Percentiles rank a stretch among this genome's conserved stretches.
Evolutionary conservation across 2,888 invertebrate species (phyloP).

Genomic region (Alcis repandata): DNA sequence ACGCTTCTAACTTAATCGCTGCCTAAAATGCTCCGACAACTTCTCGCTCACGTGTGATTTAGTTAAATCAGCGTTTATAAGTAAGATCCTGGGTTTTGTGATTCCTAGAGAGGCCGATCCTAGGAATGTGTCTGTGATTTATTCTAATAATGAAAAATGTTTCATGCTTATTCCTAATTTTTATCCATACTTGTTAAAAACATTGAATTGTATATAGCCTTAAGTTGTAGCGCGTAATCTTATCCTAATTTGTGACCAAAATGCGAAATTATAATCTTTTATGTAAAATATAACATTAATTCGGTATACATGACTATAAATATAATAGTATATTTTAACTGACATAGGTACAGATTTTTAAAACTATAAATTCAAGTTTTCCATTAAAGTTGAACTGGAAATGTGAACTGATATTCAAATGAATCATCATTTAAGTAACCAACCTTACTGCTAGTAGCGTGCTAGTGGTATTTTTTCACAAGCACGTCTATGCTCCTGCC

Average conservation of each 20-base stretch:
- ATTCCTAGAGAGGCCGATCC: conserved; percentile 71
- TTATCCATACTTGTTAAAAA: conserved; percentile 70
- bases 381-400: not conserved
- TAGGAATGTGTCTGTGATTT: conserved; percentile 85
- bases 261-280: conserved; percentile 60
- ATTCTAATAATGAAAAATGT: conserved; percentile 77
- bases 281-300: conserved; percentile 54
- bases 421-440: too few species aligned
- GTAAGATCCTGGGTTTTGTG: too few species aligned
- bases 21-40: too few species aligned
- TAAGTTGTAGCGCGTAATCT: conserved; percentile 71
- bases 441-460: too few species aligned
- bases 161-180: conserved; percentile 83
- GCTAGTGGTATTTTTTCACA: too few species aligned
- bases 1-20: too few species aligned
- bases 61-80: too few species aligned
- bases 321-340: conserved; percentile 27
- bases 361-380: not conserved
- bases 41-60: too few species aligned
- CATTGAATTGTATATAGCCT: conserved; percentile 74
- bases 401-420: too few species aligned
- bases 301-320: conserved; percentile 48
- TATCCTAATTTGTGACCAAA: conserved; percentile 79
- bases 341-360: conserved; percentile 4
- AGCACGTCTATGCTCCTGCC: too few species aligned